A percentile compares a stretch with the other conserved stretches of the same genome.
Conservation (phyloP, 1,140 invertebrate genomes). For the Papilio helenus region DNA sequence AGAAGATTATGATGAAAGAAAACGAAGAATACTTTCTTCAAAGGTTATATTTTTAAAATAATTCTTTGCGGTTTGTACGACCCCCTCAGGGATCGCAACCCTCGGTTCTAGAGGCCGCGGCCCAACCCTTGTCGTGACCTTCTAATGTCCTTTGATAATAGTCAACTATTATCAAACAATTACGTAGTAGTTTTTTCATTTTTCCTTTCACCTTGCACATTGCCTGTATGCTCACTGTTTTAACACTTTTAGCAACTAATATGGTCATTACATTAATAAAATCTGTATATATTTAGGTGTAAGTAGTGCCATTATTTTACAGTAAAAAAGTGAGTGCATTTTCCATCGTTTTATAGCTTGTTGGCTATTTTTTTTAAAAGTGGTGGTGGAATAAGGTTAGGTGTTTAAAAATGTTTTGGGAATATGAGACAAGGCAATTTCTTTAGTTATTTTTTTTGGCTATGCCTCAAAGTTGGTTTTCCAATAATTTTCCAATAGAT, state of each 20-base stretch:
- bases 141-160: neutral
- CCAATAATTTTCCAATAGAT: neutral
- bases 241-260: slow-evolving; percentile 25
- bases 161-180: neutral
- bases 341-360: neutral
- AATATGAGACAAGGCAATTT: neutral
- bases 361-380: neutral
- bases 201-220: slow-evolving; percentile 26
- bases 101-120: neutral
- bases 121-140: neutral
- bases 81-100: slow-evolving; percentile 3
- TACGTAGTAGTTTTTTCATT: slow-evolving; percentile 25
- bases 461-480: neutral
- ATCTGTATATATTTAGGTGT: neutral
- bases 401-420: neutral
- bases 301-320: neutral
- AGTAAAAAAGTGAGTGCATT: neutral
- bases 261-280: neutral
- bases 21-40: neutral
- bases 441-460: neutral
- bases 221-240: neutral
- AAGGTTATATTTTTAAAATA: neutral
- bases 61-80: neutral
- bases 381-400: neutral
- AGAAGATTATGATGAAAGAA: too few relatives aligned